Evolutionary conservation across 1,140 invertebrate genomes (phyloP), one percentile per base, ranked within the genome.

Genomic region (Metaphire vulgaris): DNA sequence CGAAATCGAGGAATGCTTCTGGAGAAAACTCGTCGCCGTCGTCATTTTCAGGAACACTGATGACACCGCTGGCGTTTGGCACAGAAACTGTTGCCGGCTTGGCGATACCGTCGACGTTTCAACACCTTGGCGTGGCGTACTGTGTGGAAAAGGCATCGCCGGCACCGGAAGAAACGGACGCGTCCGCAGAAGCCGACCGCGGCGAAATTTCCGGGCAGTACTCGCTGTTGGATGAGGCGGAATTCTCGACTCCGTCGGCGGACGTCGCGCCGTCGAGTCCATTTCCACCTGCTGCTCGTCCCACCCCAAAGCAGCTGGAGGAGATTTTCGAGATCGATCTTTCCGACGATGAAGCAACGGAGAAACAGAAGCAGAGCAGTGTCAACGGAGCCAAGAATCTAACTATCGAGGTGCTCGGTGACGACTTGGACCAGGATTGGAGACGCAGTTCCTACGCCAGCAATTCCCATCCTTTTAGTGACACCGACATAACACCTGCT

Each of bases 391-490:
- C 2, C n/a, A n/a, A n/a, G n/a, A n/a, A n/a, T n/a, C n/a, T n/a
- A n/a, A n/a, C n/a, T n/a, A 69, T 26, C 2, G 67, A 69, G n/a
- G 67, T 12, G 6, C n/a, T 28, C 2, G 6, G 67, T 26, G 67
- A 69, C 26, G 67, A 69, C 21, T 56, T 56, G 41, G 41, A 56
- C 6, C 41, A 78, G 31, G 81, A 81, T 76, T 86, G 84, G 83
- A 83, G 82, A 0, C 74, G 21, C 16, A 77, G 76, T 31, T 80
- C 81, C 64, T 80, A 32, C 32, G 74, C 79, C 21, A 79, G 79
- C 2, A 91, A 92, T 84, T 90, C 92, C 76, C 92, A 94, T 83
- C 96, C 96, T 84, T 96, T 95, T 83, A 96, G 94, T 84, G 94
- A 97, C 81, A 93, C 92, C 0, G 95, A 97, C 87, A 87, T 93